Evolutionary conservation across 2,113 vertebrate species (phyloP), one percentile per base, ranked within the genome.

Genomic region (Nothobranchius furzeri): DNA sequence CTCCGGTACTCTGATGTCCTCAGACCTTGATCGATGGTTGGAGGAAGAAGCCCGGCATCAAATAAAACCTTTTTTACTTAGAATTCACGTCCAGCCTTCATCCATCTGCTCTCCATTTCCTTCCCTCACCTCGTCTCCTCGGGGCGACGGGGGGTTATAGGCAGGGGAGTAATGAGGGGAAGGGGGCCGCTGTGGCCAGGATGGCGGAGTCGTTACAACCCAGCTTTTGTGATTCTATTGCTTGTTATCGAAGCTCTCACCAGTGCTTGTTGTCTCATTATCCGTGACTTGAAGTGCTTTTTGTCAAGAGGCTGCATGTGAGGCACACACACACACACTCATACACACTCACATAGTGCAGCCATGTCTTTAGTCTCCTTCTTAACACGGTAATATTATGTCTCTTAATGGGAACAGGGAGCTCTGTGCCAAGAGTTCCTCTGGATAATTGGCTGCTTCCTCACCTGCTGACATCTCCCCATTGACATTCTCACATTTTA

Each of bases 301-400:
- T 75, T 79, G 90, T 91, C 88, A 68, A 70, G 63, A 70, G 63
- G 65, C 75, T 78, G 81, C 91, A 81, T 76, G 76, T 73, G 75
- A 85, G 68, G 85, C 72, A 1, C 72, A 1, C 30, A 1, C 36
- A 15, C 35, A 62, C 37, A 40, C 37, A 45, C 43, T 45, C 63
- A 59, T 45, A 47, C 57, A 43, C 12, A 2, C 6, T 43, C 50
- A 51, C 66, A 30, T 55, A 55, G 43, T 42, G 12, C 17, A 85
- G 85, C 89, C 90, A 88, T 88, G 89, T 70, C 73, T 74, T 81
- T 79, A 60, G 76, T 90, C 89, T 92, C 87, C 93, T 92, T 55
- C 94, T 93, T 93, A 95, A 94, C 94, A 92, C 86, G 91, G 92
- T 95, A 94, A 94, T 95, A 95, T 94, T 95, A 94, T 91, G 93